Percentiles rank a stretch among this genome's conserved stretches.
These are phyloP conservation scores for Labeo catla DNA, from an alignment of 2,113 vertebrate species.

Conservation along the genomic window DNA sequence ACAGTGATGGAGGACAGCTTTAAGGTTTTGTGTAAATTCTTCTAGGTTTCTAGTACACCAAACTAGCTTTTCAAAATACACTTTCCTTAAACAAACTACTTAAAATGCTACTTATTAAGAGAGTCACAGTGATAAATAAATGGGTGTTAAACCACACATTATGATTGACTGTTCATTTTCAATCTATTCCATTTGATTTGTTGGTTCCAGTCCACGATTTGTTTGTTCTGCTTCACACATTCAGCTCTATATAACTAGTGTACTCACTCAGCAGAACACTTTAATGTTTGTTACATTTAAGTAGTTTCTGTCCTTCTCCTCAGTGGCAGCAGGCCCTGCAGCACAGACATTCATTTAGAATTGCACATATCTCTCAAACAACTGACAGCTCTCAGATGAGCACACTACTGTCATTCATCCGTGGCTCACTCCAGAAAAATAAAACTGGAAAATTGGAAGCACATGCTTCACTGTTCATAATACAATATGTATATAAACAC, in stretches of 20 bases:
- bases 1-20: neutral
- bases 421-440: neutral
- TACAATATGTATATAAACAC: neutral
- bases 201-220: neutral
- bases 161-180: neutral
- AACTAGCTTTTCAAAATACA: neutral
- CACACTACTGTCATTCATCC: constrained; percentile 7
- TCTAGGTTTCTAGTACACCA: neutral
- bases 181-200: neutral
- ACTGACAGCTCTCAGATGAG: neutral
- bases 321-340: neutral
- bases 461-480: neutral
- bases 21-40: neutral
- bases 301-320: neutral
- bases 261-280: neutral
- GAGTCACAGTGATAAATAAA: neutral
- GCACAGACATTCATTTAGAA: neutral
- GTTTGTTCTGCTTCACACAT: neutral
- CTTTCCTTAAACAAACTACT: neutral
- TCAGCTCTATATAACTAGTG: neutral
- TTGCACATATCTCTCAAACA: neutral
- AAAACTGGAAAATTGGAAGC: neutral
- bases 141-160: neutral
- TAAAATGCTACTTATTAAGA: neutral
- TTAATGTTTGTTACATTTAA: constrained; percentile 1